These are phyloP conservation scores for Ariopsis seemanni DNA, from an alignment of 2,113 vertebrate genomes.

Conservation along the genomic window DNA sequence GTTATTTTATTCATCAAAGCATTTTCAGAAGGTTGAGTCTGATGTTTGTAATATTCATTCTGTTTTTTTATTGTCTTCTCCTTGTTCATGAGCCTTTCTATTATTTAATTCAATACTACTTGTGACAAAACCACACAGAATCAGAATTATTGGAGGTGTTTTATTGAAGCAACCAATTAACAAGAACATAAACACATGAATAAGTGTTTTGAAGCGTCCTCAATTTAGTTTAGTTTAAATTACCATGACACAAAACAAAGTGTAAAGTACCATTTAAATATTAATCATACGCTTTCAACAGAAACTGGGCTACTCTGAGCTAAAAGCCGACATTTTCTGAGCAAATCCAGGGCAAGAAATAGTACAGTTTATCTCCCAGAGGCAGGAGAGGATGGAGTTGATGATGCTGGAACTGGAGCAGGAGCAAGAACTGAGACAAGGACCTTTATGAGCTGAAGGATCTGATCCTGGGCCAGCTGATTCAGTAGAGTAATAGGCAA, in stretches of 20 bases:
- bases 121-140: not conserved
- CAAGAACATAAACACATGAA: not conserved
- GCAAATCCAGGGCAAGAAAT: too few species aligned
- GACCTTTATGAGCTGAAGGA: constrained; percentile 16
- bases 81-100: too few species aligned
- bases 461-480: not conserved
- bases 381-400: not conserved
- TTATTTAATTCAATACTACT: not conserved
- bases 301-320: not conserved
- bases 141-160: not conserved
- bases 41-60: not conserved
- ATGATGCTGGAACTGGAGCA: not conserved
- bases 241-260: not conserved
- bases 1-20: not conserved
- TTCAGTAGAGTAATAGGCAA: not conserved
- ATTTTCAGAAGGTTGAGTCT: not conserved
- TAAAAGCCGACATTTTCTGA: not conserved
- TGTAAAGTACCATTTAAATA: not conserved
- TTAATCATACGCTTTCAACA: not conserved
- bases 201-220: not conserved
- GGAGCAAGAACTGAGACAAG: not conserved
- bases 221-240: not conserved
- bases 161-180: not conserved
- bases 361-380: not conserved
- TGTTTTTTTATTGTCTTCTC: not conserved